Conservation (phyloP, 2,797 vertebrate genomes). For the Fringilla coelebs region DNA sequence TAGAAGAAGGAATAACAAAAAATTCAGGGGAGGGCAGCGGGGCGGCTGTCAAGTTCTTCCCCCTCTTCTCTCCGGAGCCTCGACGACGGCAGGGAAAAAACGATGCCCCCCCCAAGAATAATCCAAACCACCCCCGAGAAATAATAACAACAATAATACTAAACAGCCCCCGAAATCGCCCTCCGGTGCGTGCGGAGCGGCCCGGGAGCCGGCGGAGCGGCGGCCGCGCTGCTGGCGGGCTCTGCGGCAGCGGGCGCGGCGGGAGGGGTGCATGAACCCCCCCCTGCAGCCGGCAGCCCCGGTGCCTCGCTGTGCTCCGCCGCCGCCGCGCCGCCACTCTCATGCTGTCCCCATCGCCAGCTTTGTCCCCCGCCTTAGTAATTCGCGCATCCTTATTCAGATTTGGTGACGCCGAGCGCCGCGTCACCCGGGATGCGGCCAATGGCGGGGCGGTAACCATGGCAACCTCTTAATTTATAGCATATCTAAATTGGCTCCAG, state of each 20-base stretch:
- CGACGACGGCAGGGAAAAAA: not conserved
- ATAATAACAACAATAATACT: not conserved
- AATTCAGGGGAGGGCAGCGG: not conserved
- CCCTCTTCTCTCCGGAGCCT: slow-evolving; percentile 1
- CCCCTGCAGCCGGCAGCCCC: slow-evolving; percentile 39
- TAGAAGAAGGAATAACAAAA: not conserved
- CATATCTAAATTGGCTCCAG: slow-evolving; percentile 83
- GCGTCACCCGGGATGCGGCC: slow-evolving; percentile 79
- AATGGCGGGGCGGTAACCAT: slow-evolving; percentile 86
- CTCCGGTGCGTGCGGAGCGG: not conserved
- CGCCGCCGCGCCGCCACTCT: slow-evolving; percentile 77
- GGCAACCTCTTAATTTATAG: slow-evolving; percentile 91
- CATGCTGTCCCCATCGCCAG: slow-evolving; percentile 86
- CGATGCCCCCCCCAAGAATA: not conserved
- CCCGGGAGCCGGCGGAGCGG: not conserved
- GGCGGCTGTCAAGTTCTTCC: slow-evolving; percentile 10
- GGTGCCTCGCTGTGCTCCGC: slow-evolving; percentile 42
- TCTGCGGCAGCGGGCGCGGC: slow-evolving; percentile 36
- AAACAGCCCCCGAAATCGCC: not conserved
- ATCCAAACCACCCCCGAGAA: not conserved
- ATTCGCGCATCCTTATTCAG: slow-evolving; percentile 91
- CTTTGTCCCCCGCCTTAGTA: slow-evolving; percentile 87
- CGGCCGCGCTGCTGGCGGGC: not conserved
- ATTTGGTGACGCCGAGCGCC: slow-evolving; percentile 86
- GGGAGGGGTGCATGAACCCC: slow-evolving; percentile 54